Conservation (phyloP, 2,797 vertebrate species). For the Sebastes kiyomatsui region DNA sequence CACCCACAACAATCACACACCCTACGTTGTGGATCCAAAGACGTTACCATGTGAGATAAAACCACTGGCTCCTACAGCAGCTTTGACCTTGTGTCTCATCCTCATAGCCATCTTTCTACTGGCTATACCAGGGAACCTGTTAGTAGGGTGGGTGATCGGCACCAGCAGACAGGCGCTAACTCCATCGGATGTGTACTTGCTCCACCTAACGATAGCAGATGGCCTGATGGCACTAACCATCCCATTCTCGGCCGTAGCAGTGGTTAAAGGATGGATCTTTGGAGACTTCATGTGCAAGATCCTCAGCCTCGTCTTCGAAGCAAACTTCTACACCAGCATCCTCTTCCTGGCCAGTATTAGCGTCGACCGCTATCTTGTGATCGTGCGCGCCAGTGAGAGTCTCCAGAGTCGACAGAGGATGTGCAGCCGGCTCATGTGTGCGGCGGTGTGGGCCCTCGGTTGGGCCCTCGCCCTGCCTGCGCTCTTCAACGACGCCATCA, state of each 20-base stretch:
- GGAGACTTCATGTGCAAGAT: conserved; percentile 79
- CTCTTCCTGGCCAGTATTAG: conserved; percentile 85
- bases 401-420: conserved; percentile 17
- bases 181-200: conserved; percentile 81
- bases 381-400: conserved; percentile 71
- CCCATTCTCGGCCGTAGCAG: conserved; percentile 66
- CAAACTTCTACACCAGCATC: conserved; percentile 86
- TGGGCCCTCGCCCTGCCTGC: conserved; percentile 71
- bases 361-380: conserved; percentile 82
- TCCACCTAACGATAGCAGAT: conserved; percentile 82
- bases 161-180: conserved; percentile 60
- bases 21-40: background rate
- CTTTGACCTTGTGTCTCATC: conserved; percentile 35
- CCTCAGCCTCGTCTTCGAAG: conserved; percentile 67
- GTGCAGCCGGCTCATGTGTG: conserved; percentile 68
- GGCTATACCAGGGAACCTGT: conserved; percentile 80
- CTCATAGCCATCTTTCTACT: conserved; percentile 71
- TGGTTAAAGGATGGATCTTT: conserved; percentile 78
- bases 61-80: fast-evolving
- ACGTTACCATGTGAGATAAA: background rate
- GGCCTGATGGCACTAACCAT: conserved; percentile 78
- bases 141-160: conserved; percentile 78
- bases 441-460: conserved; percentile 72
- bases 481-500: conserved; percentile 41
- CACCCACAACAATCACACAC: fast-evolving